phyloP scores from a whole-genome alignment of 2,888 invertebrate genomes.

The Gortyna flavago region DNA sequence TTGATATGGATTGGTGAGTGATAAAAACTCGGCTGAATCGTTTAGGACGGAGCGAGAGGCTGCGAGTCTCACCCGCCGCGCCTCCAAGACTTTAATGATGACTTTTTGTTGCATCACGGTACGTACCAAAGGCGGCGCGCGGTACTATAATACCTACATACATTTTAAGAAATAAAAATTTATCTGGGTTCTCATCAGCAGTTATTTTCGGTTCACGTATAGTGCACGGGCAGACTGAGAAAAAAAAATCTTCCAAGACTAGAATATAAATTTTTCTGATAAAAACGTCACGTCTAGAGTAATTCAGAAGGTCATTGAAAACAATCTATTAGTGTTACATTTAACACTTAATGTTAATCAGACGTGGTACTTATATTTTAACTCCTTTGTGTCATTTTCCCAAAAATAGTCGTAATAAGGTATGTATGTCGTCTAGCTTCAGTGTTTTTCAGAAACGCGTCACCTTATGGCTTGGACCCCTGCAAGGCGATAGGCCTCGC shows the following conservation, averaged over 20 bases:
- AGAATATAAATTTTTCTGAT: background rate
- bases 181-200: background rate
- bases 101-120: conserved; percentile 84
- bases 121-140: conserved; percentile 70
- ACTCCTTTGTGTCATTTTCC: background rate
- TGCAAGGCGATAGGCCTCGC: conserved; percentile 67
- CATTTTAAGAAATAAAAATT: conserved; percentile 9
- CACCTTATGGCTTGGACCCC: conserved; percentile 62
- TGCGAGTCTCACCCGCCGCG: conserved; percentile 83
- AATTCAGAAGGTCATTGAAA: background rate
- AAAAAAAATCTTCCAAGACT: background rate
- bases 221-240: background rate
- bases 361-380: background rate
- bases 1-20: conserved; percentile 86
- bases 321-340: background rate
- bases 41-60: conserved; percentile 84
- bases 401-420: background rate
- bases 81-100: conserved; percentile 88
- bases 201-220: background rate
- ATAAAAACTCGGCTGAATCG: conserved; percentile 87
- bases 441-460: conserved; percentile 63
- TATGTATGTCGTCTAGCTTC: background rate
- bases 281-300: background rate
- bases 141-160: conserved; percentile 50
- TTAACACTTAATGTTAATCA: background rate